phyloP scores from a whole-genome alignment of 2,113 vertebrate species.

The Pituophis catenifer region DNA sequence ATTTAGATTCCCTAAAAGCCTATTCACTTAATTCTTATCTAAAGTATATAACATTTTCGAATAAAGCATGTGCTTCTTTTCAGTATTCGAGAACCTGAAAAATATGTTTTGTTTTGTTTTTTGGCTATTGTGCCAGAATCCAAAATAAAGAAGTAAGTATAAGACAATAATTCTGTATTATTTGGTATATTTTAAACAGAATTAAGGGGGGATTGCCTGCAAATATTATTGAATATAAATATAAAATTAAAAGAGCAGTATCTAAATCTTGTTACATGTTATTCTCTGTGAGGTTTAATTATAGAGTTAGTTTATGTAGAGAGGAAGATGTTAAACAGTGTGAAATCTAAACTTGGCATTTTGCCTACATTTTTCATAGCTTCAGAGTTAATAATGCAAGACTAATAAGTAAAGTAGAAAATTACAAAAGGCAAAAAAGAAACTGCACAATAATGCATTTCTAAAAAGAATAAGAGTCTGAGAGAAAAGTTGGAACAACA shows the following conservation, averaged over 20 bases:
- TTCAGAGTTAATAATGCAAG: slow-evolving; percentile 29
- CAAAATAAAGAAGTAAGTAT: background rate
- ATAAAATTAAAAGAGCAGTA: background rate
- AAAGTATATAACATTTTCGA: background rate
- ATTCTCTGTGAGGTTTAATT: slow-evolving; percentile 40
- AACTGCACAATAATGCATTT: background rate
- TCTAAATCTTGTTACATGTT: background rate
- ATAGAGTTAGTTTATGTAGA: slow-evolving; percentile 6
- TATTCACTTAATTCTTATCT: background rate
- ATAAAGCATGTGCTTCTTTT: background rate
- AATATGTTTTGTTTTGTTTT: background rate
- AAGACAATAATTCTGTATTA: background rate
- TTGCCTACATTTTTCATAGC: slow-evolving; percentile 7
- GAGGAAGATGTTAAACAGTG: slow-evolving; percentile 1
- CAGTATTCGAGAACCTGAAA: background rate
- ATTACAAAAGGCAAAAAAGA: background rate
- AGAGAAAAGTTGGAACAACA: background rate
- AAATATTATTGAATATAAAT: background rate
- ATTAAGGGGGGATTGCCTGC: background rate
- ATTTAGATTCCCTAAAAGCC: background rate
- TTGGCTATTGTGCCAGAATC: background rate
- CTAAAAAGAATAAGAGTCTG: background rate
- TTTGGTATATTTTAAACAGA: background rate
- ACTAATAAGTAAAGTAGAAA: slow-evolving; percentile 31
- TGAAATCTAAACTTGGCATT: slow-evolving; percentile 8